Evolutionary conservation across 2,797 vertebrate genomes (phyloP), one percentile per base, ranked within the genome.

Genomic region (Enteromius trimaculatus): DNA sequence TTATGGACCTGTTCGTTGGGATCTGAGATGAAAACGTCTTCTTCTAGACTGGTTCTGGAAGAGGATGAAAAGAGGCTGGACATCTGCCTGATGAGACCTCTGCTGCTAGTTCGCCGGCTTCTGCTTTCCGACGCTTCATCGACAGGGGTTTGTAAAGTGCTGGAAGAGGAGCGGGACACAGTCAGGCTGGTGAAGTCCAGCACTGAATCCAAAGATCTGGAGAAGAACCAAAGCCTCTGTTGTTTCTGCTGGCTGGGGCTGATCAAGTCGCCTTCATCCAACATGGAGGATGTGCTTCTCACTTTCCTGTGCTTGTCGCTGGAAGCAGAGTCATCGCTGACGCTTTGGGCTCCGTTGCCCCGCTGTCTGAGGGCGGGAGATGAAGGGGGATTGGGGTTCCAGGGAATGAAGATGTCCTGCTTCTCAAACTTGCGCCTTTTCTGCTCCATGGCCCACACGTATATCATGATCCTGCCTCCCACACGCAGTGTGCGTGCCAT

Each of bases 381-480:
- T 19, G 82, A 91, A 1, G 90, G 90, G 77, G 92, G 92, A 89
- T 94, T 93, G 80, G 91, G 90, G 91, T 95, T 95, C 94, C 95
- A 95, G 87, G 95, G 95, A 70, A 97, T 94, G 44, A 95, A 95
- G 89, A 95, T 83, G 83, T 96, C 95, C 90, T 96, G 95, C 85
- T 96, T 97, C 88, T 97, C 93, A 87, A 96, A 96, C 84, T 94
- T 94, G 42, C 94, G 92, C 9, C 83, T 90, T 74, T 95, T 97
- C 89, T 95, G 95, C 89, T 97, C 95, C 92, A 91, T 95, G 92
- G 94, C 94, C 93, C 94, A 96, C 81, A 95, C 94, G 68, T 94
- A 95, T 87, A 95, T 96, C 95, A 96, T 97, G 90, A 97, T 93
- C 86, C 93, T 92, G 69, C 94, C 95, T 5, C 95, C 95, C 60